These are phyloP conservation scores for Agonopterix subpropinquella DNA, from an alignment of 2,888 invertebrate genomes.

Conservation along the genomic window DNA sequence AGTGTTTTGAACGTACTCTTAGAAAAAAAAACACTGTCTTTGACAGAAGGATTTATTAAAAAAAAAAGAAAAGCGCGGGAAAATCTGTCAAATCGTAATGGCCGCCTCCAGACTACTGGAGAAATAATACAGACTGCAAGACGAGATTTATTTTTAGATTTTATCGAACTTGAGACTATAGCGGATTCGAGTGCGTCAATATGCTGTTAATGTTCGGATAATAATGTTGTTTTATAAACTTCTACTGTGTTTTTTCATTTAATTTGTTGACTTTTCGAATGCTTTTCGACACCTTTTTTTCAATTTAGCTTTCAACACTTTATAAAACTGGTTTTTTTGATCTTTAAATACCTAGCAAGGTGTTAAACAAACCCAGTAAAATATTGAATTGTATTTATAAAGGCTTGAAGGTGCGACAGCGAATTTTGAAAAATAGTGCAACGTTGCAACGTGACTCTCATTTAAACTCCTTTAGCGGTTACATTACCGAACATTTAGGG, in stretches of 20 bases:
- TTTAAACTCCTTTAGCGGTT: too few relatives aligned
- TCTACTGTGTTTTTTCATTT: conserved; percentile 7
- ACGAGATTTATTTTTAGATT: conserved; percentile 36
- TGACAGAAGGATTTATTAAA: too few relatives aligned
- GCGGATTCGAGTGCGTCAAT: conserved; percentile 14
- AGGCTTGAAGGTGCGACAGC: too few relatives aligned
- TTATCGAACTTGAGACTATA: conserved; percentile 37
- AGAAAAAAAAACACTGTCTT: too few relatives aligned
- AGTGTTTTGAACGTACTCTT: too few relatives aligned
- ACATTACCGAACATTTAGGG: too few relatives aligned
- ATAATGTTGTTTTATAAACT: background rate
- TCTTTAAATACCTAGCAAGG: too few relatives aligned
- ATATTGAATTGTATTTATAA: too few relatives aligned
- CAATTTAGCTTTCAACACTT: background rate
- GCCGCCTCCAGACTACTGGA: conserved; percentile 46
- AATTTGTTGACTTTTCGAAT: background rate
- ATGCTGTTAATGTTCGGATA: background rate
- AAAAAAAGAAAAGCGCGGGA: conserved; percentile 24
- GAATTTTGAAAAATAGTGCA: too few relatives aligned
- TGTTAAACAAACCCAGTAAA: too few relatives aligned
- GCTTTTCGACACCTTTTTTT: background rate
- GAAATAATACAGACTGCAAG: conserved; percentile 38
- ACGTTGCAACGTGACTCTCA: too few relatives aligned
- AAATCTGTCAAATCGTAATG: conserved; percentile 20
- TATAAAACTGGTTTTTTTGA: background rate